Base-by-base conservation (phyloP, 2,888 invertebrate species). In the Sinelater perroti region DNA sequence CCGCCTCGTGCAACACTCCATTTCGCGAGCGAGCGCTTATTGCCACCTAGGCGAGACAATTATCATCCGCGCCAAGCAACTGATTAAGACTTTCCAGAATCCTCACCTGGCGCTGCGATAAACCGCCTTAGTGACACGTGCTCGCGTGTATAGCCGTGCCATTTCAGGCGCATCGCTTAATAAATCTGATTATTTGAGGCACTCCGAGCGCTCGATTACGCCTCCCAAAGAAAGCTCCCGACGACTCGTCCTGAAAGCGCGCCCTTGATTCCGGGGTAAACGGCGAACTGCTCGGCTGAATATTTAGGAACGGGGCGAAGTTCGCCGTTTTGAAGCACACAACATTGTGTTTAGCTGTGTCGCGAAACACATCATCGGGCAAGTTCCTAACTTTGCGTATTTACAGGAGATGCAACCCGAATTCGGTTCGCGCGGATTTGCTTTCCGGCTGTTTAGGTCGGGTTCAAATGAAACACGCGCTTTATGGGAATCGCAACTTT, bases 81-180 rank as follows among this genome's bases (percentile, higher is more conserved):
- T 47, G 47, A 47, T 47, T 47, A 47, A 47, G 47, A 35, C 35
- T 35, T 47, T 31, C 21, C 33, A 47, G 33, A 20, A 47, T 47
- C 35, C 47, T 35, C 47, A 47, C 47, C 47, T 47, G 40, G n/a
- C 10, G 40, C 35, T 40, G 40, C 47, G 35, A 33, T 47, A 33
- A 35, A 35, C 31, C 33, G 11, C 31, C 24, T 47, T 14, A 47
- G 13, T 47, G 35, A 16, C 47, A 35, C 35, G 35, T 45, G 31
- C 45, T 28, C 28, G 26, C 28, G 45, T 30, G 10, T 31, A 18
- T 45, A 30, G 31, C 45, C 30, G 11, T 45, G 18, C 20, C 31
- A 45, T 18, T 30, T 40, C 40, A 21, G 26, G 40, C 24, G n/a
- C n/a, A n/a, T n/a, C n/a, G n/a, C n/a, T n/a, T n/a, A n/a, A n/a